Evolutionary conservation across 2,888 invertebrate genomes (phyloP), one percentile per base, ranked within the genome.

Genomic region (Melanostoma scalare): DNA sequence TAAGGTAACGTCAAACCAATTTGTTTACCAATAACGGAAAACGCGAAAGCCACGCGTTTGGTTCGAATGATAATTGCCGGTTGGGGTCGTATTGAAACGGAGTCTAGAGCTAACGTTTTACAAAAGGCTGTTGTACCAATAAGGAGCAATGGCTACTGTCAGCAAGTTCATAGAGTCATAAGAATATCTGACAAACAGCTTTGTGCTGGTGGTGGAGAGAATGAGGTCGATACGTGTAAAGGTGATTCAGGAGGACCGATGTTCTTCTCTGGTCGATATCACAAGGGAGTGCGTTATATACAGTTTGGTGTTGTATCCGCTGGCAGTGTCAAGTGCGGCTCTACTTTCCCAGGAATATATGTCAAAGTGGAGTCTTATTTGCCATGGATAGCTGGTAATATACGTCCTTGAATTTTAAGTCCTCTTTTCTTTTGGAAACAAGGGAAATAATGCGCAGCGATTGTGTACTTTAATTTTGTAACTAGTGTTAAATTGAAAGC

Each of bases 231-330:
- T 55, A 53, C 77, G 1, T 86, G 84, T 46, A 56, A 61, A 75
- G 77, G 87, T 48, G 86, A 87, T 86, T 82, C 88, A 8, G 79
- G 87, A 86, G 58, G 90, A 87, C 85, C 89, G 87, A 44, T 88
- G 87, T 44, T 90, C 87, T 61, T 87, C 0, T 81, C 88, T 0
- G 87, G 86, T 0, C 76, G 72, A 1, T 87, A 86, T 38, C 40
- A 48, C 1, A 48, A 9, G 9, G 53, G 50, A 38, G 9, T 86
- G 20, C 88, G 89, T 5, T 89, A 85, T 33, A 84, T 90, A 2
- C 91, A 91, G 75, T 90, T 88, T 58, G 95, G 95, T 4, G 89
- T 95, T 0, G 94, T 95, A 0, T 94, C 94, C 0, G 93, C 93
- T 85, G 95, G 95, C 0, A 93, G 93, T 0, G 88, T 89, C 0